phyloP scores from a whole-genome alignment of 2,113 vertebrate genomes.

The Pteronura brasiliensis region DNA sequence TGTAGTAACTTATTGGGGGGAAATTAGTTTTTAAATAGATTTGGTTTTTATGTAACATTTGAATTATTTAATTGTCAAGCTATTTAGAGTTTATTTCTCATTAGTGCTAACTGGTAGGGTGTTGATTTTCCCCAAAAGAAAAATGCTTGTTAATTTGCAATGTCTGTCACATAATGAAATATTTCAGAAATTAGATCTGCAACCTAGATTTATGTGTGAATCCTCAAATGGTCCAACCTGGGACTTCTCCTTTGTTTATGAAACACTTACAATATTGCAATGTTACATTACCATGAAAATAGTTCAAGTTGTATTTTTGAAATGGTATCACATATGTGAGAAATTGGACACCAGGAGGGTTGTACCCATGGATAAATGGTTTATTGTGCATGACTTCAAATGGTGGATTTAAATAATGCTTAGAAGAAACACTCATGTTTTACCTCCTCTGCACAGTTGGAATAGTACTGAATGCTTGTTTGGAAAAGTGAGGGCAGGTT shows the following conservation, averaged over 20 bases:
- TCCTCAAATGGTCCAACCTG: background rate
- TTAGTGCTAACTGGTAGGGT: background rate
- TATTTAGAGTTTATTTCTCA: conserved; percentile 24
- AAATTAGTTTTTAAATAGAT: conserved; percentile 47
- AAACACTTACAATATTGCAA: background rate
- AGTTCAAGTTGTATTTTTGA: conserved; percentile 52
- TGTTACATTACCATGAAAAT: conserved; percentile 56
- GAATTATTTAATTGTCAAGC: conserved; percentile 40
- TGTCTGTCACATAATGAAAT: conserved; percentile 18
- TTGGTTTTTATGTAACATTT: background rate
- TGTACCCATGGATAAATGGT: conserved; percentile 54
- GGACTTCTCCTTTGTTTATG: conserved; percentile 19
- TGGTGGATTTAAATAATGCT: conserved; percentile 31
- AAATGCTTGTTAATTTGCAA: conserved; percentile 4
- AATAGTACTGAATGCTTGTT: background rate
- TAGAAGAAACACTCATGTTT: background rate
- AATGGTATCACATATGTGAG: conserved; percentile 66
- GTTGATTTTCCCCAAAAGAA: background rate
- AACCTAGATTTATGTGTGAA: background rate
- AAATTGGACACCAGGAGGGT: conserved; percentile 60
- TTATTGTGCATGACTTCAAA: conserved; percentile 65
- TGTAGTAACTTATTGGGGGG: background rate
- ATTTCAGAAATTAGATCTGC: conserved; percentile 47
- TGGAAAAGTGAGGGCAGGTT: conserved; percentile 21
- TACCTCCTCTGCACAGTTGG: background rate